Percentiles rank a stretch among this genome's conserved stretches.
phyloP scores from a whole-genome alignment of 2,888 invertebrate species.

The Caenorhabditis sinica region DNA sequence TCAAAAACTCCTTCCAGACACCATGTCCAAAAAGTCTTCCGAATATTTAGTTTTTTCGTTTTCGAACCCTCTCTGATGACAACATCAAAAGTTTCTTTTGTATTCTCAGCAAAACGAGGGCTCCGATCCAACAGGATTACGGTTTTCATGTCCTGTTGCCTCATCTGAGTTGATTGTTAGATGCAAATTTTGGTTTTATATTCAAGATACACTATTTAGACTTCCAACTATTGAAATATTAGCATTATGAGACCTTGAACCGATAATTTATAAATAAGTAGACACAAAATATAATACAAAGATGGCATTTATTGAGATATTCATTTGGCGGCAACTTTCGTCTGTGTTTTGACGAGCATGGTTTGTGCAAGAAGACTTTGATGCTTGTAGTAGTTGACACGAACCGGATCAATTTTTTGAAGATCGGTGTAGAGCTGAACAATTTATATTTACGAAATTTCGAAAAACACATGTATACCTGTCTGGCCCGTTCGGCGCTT shows the following conservation, averaged over 20 bases:
- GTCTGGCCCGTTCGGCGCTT: slow-evolving; percentile 68
- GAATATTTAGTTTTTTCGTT: slow-evolving; percentile 84
- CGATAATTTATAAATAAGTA: slow-evolving; percentile 32
- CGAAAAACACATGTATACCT: slow-evolving; percentile 50
- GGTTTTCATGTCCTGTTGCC: slow-evolving; percentile 88
- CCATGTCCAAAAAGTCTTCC: slow-evolving; percentile 96
- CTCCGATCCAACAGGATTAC: slow-evolving; percentile 96
- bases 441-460: not conserved
- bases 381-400: slow-evolving; percentile 80
- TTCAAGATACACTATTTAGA: not conserved
- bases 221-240: not conserved
- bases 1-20: slow-evolving; percentile 96
- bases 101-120: slow-evolving; percentile 90
- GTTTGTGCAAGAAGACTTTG: slow-evolving; percentile 52
- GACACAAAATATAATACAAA: slow-evolving; percentile 17
- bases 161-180: slow-evolving; percentile 44
- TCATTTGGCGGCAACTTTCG: slow-evolving; percentile 54
- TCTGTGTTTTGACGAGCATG: slow-evolving; percentile 43
- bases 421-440: slow-evolving; percentile 74
- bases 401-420: slow-evolving; percentile 77
- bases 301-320: not conserved
- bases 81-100: slow-evolving; percentile 40
- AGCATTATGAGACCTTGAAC: not conserved
- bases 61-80: slow-evolving; percentile 53
- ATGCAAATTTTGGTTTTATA: not conserved